Evolutionary conservation across 30 jellyfish, hydroid and myxozoan species (phyloP).

Genomic region (Hydractinia echinata): DNA sequence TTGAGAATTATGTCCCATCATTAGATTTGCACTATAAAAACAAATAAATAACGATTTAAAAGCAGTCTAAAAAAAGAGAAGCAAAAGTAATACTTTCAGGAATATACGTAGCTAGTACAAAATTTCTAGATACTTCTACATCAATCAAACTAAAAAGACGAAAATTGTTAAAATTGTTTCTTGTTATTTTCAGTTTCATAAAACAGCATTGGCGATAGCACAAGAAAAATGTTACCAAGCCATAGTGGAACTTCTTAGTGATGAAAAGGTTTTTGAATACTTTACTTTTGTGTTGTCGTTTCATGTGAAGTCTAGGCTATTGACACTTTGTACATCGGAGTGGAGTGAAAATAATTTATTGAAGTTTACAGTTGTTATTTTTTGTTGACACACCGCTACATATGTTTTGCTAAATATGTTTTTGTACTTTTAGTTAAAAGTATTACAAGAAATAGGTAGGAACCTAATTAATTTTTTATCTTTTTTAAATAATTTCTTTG

Average conservation of each 20-base stretch:
- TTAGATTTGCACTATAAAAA: too few species aligned
- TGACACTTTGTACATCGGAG: too few species aligned
- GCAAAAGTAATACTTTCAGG: too few species aligned
- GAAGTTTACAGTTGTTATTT: neutral
- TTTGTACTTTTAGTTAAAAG: neutral
- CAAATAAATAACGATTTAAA: too few species aligned
- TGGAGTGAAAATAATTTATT: too few species aligned
- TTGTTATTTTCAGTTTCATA: constrained; percentile 52
- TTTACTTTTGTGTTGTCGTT: neutral
- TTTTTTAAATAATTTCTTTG: neutral
- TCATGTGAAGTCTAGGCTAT: too few species aligned
- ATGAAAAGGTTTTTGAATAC: constrained; percentile 28
- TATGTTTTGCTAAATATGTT: neutral
- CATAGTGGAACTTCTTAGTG: constrained; percentile 41
- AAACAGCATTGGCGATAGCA: constrained; percentile 61
- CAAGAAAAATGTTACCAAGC: constrained; percentile 34
- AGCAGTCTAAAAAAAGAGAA: too few species aligned
- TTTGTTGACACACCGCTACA: neutral
- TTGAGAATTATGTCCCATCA: too few species aligned
- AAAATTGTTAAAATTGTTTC: neutral
- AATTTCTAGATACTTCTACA: too few species aligned
- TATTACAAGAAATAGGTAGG: constrained; percentile 18
- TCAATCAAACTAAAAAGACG: too few species aligned
- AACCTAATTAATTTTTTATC: neutral
- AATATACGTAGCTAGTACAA: too few species aligned